Percentiles rank a stretch among this genome's conserved stretches.
phyloP scores from a whole-genome alignment of 2,797 vertebrate species.

The Leuciscus waleckii region DNA sequence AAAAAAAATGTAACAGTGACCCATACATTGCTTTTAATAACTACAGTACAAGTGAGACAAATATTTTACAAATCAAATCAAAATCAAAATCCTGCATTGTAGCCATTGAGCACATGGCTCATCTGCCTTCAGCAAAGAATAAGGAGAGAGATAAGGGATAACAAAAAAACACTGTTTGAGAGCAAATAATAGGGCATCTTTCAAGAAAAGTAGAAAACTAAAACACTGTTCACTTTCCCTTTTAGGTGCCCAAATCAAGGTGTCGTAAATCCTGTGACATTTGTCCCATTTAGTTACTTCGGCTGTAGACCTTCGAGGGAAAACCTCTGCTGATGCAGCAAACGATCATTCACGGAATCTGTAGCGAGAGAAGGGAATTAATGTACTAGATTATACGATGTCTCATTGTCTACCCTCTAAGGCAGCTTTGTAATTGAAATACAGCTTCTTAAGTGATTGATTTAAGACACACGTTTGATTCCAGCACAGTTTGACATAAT shows the following conservation, averaged over 20 bases:
- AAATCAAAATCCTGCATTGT: background rate
- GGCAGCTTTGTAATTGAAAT: slow-evolving; percentile 11
- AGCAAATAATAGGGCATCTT: background rate
- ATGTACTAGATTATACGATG: background rate
- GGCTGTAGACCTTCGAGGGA: background rate
- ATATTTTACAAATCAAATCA: background rate
- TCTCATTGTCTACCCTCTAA: background rate
- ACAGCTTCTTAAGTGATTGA: slow-evolving; percentile 5
- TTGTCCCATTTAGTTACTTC: background rate
- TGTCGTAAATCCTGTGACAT: slow-evolving; percentile 15
- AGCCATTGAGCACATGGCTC: background rate
- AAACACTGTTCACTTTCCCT: background rate
- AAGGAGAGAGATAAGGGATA: background rate
- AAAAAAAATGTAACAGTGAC: too few relatives aligned
- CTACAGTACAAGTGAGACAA: background rate
- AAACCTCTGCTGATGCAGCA: slow-evolving; percentile 21
- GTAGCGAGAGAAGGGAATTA: background rate
- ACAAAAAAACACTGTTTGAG: background rate
- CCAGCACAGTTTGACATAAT: background rate
- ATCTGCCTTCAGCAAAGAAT: background rate
- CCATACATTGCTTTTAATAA: too few relatives aligned
- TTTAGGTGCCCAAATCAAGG: slow-evolving; percentile 4
- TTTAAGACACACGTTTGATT: background rate
- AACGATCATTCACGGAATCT: background rate
- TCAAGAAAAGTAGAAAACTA: background rate